These are phyloP conservation scores for Pilophorus perplexus DNA, from an alignment of 2,888 invertebrate species.

Conservation along the genomic window DNA sequence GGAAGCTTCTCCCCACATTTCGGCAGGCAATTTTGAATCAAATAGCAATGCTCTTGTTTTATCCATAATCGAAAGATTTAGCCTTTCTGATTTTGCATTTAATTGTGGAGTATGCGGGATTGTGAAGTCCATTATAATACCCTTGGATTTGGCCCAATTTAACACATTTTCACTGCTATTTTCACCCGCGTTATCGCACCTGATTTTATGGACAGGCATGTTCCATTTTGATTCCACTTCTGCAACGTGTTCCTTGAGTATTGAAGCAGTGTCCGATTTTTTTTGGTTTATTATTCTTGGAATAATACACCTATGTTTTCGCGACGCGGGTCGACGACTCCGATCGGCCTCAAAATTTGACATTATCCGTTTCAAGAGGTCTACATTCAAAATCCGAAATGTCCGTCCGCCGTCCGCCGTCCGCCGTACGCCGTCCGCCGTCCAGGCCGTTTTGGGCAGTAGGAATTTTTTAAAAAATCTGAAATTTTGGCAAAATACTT, in stretches of 20 bases:
- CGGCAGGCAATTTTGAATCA: constrained; percentile 26
- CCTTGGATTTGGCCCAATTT: constrained; percentile 47
- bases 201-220: constrained; percentile 47
- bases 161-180: constrained; percentile 48
- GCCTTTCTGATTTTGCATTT: constrained; percentile 29
- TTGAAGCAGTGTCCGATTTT: constrained; percentile 45
- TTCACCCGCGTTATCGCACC: constrained; percentile 50
- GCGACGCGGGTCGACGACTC: too few relatives aligned
- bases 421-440: too few relatives aligned
- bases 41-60: constrained; percentile 27
- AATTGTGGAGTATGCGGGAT: constrained; percentile 29
- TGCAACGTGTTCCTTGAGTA: constrained; percentile 48
- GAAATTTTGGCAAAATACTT: too few relatives aligned
- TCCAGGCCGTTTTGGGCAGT: too few relatives aligned
- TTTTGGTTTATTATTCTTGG: too few relatives aligned
- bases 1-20: constrained; percentile 34
- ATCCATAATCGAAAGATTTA: constrained; percentile 22
- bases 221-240: constrained; percentile 47
- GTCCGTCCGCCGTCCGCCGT: too few relatives aligned
- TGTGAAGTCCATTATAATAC: constrained; percentile 47
- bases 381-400: too few relatives aligned
- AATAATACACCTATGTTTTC: too few relatives aligned
- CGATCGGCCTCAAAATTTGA: too few relatives aligned
- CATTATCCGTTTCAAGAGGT: too few relatives aligned
- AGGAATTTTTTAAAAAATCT: too few relatives aligned